Conservation (phyloP, 2,113 vertebrate species). For the Sakesphorus luctuosus region DNA sequence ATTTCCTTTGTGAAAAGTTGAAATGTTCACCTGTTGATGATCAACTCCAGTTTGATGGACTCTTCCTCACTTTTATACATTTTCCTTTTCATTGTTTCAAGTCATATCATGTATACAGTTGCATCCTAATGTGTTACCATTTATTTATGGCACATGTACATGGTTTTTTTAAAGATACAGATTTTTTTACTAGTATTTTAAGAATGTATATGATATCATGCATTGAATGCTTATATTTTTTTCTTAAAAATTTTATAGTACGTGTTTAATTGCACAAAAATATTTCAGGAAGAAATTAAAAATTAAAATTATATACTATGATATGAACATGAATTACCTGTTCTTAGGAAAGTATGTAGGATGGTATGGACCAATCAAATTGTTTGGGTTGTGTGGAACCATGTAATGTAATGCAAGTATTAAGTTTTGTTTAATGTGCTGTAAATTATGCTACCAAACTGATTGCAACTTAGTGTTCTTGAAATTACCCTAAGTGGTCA, state of each 20-base stretch:
- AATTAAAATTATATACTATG: not conserved
- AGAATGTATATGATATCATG: not conserved
- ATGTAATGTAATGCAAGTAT: not conserved
- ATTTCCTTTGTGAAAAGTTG: not conserved
- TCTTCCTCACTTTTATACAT: not conserved
- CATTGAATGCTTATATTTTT: not conserved
- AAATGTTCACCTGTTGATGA: not conserved
- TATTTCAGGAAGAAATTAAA: not conserved
- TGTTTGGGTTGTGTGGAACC: not conserved
- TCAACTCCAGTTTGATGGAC: not conserved
- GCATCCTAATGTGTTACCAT: not conserved
- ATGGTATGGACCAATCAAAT: not conserved
- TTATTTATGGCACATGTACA: not conserved
- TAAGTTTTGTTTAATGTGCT: not conserved
- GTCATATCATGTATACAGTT: not conserved
- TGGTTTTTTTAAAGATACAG: not conserved
- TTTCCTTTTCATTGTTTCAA: not conserved
- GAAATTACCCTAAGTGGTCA: not conserved
- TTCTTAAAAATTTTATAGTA: not conserved
- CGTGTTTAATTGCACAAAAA: not conserved
- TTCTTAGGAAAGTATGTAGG: not conserved
- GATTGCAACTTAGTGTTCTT: not conserved
- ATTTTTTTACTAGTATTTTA: not conserved
- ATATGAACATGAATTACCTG: not conserved
- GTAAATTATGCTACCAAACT: not conserved